Evolutionary conservation across 2,113 vertebrate genomes (phyloP).

Genomic region (Istiophorus platypterus): DNA sequence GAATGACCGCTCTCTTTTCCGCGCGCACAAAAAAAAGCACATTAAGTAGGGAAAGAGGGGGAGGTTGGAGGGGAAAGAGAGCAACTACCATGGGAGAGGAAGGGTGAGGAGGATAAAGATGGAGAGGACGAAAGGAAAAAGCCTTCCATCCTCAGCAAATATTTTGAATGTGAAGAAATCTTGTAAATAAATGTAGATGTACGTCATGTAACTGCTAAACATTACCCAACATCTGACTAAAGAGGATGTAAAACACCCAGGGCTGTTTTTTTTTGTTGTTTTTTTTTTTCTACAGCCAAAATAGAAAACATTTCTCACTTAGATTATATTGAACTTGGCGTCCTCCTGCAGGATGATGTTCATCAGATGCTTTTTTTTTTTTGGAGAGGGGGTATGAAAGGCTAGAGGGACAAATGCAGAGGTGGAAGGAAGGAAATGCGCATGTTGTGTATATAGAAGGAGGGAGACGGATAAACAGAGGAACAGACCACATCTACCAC

Average conservation of each 20-base stretch:
- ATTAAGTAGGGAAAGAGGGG: slow-evolving; percentile 41
- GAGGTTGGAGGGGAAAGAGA: slow-evolving; percentile 11
- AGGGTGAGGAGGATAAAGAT: neutral
- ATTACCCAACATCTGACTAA: slow-evolving; percentile 7
- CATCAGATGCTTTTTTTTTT: slow-evolving; percentile 41
- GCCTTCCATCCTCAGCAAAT: neutral
- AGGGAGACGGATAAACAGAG: slow-evolving; percentile 33
- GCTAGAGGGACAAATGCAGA: slow-evolving; percentile 12
- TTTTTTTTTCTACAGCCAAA: slow-evolving; percentile 4
- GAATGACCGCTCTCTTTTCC: slow-evolving; percentile 47
- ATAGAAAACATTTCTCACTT: slow-evolving; percentile 10
- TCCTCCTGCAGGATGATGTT: slow-evolving; percentile 17
- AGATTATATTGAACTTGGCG: slow-evolving; percentile 12
- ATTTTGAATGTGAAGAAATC: neutral
- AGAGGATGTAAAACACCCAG: slow-evolving; percentile 15
- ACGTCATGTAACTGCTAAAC: neutral
- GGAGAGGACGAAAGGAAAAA: slow-evolving; percentile 3
- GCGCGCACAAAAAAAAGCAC: slow-evolving; percentile 66
- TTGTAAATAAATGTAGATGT: neutral
- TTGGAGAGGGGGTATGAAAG: neutral
- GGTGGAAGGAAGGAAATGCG: slow-evolving; percentile 22
- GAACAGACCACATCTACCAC: slow-evolving; percentile 40
- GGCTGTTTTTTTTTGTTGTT: slow-evolving; percentile 14
- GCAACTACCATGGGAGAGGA: slow-evolving; percentile 23
- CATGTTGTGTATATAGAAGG: slow-evolving; percentile 15